Percentiles rank a stretch among this genome's conserved stretches.
Evolutionary conservation across 2,888 invertebrate genomes (phyloP).

Genomic region (Scaptomyza polygonia): DNA sequence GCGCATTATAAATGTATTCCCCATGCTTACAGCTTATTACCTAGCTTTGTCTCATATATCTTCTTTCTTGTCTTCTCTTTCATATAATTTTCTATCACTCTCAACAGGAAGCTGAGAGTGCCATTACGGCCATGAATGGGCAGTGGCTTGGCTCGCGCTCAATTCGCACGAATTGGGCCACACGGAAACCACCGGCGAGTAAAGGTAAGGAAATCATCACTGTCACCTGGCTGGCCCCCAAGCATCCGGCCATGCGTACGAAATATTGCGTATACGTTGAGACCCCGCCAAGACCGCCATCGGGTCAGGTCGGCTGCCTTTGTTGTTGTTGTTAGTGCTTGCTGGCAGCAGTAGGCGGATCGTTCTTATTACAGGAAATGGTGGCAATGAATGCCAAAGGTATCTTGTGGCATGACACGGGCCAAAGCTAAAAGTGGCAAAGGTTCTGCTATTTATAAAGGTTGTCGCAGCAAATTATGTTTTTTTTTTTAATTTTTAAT

Average conservation of each 20-base stretch:
- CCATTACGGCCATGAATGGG: slow-evolving; percentile 99
- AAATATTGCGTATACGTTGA: slow-evolving; percentile 10
- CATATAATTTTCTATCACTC: slow-evolving; percentile 63
- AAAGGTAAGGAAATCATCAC: slow-evolving; percentile 88
- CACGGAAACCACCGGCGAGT: slow-evolving; percentile 97
- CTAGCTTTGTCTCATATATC: slow-evolving; percentile 1
- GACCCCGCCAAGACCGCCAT: slow-evolving; percentile 3
- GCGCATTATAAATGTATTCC: slow-evolving; percentile 24
- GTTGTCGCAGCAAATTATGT: slow-evolving; percentile 72
- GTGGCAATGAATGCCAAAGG: slow-evolving; percentile 80
- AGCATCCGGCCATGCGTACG: slow-evolving; percentile 53
- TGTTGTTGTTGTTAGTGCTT: slow-evolving; percentile 17
- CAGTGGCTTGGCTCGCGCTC: slow-evolving; percentile 99
- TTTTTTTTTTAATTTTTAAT: slow-evolving; percentile 76
- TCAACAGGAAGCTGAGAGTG: slow-evolving; percentile 97
- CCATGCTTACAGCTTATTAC: slow-evolving; percentile 6
- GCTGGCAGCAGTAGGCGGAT: slow-evolving; percentile 49
- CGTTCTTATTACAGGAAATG: slow-evolving; percentile 77
- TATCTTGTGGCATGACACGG: slow-evolving; percentile 48
- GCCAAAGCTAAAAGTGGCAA: slow-evolving; percentile 30
- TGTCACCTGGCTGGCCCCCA: slow-evolving; percentile 60
- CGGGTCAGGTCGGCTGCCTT: slow-evolving; percentile 29
- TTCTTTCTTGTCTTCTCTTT: not conserved
- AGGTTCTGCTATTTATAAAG: slow-evolving; percentile 64
- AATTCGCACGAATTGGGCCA: slow-evolving; percentile 99